Evolutionary conservation across 2,888 invertebrate genomes (phyloP).

Genomic region (Syrista parreyssii): DNA sequence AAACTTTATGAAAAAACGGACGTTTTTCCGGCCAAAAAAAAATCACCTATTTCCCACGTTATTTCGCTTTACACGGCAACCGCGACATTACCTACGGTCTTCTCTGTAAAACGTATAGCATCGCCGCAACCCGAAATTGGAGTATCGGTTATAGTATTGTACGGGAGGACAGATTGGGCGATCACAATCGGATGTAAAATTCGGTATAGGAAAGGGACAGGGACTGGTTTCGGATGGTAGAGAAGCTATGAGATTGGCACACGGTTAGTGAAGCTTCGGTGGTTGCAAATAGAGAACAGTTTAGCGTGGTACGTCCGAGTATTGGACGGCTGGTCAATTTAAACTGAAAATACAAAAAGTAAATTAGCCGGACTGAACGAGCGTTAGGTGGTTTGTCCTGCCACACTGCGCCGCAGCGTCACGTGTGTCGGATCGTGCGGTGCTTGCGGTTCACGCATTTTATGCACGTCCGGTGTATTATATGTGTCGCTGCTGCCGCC

Average conservation of each 20-base stretch:
- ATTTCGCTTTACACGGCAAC: neutral
- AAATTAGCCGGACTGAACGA: constrained; percentile 61
- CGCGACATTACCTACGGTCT: neutral
- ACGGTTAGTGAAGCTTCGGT: constrained; percentile 48
- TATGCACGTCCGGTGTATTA: constrained; percentile 54
- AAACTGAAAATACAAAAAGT: constrained; percentile 64
- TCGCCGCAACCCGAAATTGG: neutral
- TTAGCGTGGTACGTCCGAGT: constrained; percentile 14
- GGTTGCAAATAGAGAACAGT: constrained; percentile 48
- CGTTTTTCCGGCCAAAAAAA: neutral
- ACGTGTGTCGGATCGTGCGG: constrained; percentile 56
- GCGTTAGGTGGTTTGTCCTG: constrained; percentile 54
- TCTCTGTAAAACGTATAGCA: neutral
- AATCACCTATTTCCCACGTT: neutral
- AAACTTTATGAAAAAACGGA: neutral
- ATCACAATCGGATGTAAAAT: constrained; percentile 40
- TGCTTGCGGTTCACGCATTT: constrained; percentile 58
- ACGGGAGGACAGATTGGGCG: constrained; percentile 20
- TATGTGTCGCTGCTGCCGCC: constrained; percentile 6
- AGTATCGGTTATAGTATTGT: neutral
- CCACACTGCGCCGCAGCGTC: constrained; percentile 54
- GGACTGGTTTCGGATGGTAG: constrained; percentile 8
- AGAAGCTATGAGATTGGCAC: constrained; percentile 54
- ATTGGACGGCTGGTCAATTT: constrained; percentile 55
- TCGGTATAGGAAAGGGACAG: constrained; percentile 18